Conservation (phyloP, 2,113 vertebrate species). For the Labrus mixtus region DNA sequence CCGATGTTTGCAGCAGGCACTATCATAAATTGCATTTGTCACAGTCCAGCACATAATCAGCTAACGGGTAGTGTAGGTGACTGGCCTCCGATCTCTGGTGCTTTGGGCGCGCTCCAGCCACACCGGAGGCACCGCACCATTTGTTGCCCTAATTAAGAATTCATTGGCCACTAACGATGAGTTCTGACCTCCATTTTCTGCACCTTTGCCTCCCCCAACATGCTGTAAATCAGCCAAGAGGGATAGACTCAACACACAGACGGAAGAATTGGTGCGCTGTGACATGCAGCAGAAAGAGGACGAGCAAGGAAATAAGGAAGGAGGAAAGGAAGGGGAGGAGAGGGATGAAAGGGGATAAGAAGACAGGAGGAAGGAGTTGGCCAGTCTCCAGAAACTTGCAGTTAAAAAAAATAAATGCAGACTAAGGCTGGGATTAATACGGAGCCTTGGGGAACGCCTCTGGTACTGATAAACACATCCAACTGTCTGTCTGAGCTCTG, state of each 20-base stretch:
- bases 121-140: conserved; percentile 76
- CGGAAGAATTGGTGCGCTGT: conserved; percentile 35
- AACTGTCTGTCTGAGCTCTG: conserved; percentile 54
- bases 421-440: conserved; percentile 54
- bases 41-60: conserved; percentile 52
- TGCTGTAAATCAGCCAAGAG: conserved; percentile 68
- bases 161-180: conserved; percentile 82
- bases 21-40: conserved; percentile 33
- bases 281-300: conserved; percentile 42
- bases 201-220: conserved; percentile 57
- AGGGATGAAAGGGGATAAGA: not conserved
- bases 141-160: conserved; percentile 85
- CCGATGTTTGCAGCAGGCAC: not conserved
- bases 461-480: conserved; percentile 65
- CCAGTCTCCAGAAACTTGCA: conserved; percentile 46
- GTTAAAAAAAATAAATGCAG: conserved; percentile 39
- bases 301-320: not conserved
- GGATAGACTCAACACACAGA: conserved; percentile 39
- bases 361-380: conserved; percentile 31
- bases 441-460: conserved; percentile 60
- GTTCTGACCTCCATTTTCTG: conserved; percentile 79
- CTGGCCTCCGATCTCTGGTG: conserved; percentile 59
- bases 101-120: conserved; percentile 68
- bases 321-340: not conserved
- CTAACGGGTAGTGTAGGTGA: conserved; percentile 54